These are phyloP conservation scores for Triplophysa dalaica DNA, from an alignment of 2,113 vertebrate species.

Conservation along the genomic window DNA sequence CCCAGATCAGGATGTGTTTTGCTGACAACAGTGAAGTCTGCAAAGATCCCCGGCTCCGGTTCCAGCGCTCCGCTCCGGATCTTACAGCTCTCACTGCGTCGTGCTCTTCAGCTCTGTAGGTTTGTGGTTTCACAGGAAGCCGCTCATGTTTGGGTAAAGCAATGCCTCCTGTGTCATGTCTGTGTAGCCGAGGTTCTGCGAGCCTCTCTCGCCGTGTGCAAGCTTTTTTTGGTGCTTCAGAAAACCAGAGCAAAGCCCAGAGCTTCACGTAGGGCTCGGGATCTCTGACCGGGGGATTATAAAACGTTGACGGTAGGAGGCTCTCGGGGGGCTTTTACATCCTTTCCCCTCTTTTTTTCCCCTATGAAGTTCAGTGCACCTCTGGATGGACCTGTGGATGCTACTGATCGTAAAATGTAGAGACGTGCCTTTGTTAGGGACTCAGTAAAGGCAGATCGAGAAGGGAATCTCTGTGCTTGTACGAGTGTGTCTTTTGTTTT, in stretches of 20 bases:
- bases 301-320: slow-evolving; percentile 25
- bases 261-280: slow-evolving; percentile 29
- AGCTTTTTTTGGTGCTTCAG: slow-evolving; percentile 10
- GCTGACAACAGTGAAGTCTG: slow-evolving; percentile 24
- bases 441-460: background rate
- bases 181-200: slow-evolving; percentile 13
- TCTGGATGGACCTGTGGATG: slow-evolving; percentile 47
- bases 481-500: slow-evolving; percentile 40
- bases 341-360: slow-evolving; percentile 17
- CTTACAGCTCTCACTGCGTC: slow-evolving; percentile 45
- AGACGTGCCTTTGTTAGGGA: slow-evolving; percentile 34
- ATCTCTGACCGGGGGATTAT: slow-evolving; percentile 27
- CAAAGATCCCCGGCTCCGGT: slow-evolving; percentile 13
- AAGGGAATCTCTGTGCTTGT: slow-evolving; percentile 15
- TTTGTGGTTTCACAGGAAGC: slow-evolving; percentile 56
- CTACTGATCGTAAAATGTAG: slow-evolving; percentile 5
- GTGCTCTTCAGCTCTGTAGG: slow-evolving; percentile 52
- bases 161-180: slow-evolving; percentile 45
- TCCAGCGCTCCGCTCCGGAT: slow-evolving; percentile 19
- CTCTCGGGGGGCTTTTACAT: slow-evolving; percentile 19
- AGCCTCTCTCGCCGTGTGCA: background rate
- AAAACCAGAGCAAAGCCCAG: slow-evolving; percentile 4
- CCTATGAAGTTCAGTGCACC: slow-evolving; percentile 19
- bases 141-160: slow-evolving; percentile 50
- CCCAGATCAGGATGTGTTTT: slow-evolving; percentile 1